These are phyloP conservation scores for Coelopa frigida DNA, from an alignment of 1,140 invertebrate species.

Conservation along the genomic window DNA sequence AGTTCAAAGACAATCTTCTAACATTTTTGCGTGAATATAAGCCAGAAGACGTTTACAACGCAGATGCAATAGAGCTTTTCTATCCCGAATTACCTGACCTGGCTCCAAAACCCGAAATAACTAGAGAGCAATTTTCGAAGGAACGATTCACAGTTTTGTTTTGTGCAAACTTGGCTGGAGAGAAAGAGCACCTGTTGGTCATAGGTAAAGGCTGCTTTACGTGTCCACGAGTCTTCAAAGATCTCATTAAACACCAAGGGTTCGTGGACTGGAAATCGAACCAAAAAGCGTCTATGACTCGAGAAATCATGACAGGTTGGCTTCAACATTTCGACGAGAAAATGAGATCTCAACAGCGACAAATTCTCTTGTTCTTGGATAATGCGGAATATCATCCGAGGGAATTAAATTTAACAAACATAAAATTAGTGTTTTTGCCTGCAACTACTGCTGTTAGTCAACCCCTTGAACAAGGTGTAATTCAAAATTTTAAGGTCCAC, in stretches of 20 bases:
- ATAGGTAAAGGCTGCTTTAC: neutral
- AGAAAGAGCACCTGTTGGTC: neutral
- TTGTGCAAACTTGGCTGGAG: neutral
- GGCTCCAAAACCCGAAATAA: too few relatives aligned
- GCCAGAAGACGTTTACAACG: too few relatives aligned
- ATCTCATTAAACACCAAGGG: too few relatives aligned
- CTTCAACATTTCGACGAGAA: neutral
- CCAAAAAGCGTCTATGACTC: slow-evolving; percentile 4
- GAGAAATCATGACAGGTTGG: slow-evolving; percentile 1
- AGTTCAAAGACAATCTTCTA: too few relatives aligned
- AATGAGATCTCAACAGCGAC: neutral
- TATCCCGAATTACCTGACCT: too few relatives aligned
- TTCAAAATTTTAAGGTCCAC: slow-evolving; percentile 4
- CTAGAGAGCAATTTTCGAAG: too few relatives aligned
- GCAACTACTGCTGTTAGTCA: slow-evolving; percentile 2
- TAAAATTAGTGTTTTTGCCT: neutral
- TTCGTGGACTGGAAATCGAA: slow-evolving; percentile 1
- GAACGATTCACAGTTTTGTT: too few relatives aligned
- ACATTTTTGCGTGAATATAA: too few relatives aligned
- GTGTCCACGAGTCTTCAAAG: too few relatives aligned
- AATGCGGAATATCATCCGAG: neutral
- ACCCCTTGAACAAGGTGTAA: neutral
- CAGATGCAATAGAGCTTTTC: too few relatives aligned
- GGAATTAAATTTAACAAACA: neutral
- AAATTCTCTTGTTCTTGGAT: slow-evolving; percentile 3